Evolutionary conservation across 1,140 invertebrate genomes (phyloP).

Genomic region (Drosophila subobscura): DNA sequence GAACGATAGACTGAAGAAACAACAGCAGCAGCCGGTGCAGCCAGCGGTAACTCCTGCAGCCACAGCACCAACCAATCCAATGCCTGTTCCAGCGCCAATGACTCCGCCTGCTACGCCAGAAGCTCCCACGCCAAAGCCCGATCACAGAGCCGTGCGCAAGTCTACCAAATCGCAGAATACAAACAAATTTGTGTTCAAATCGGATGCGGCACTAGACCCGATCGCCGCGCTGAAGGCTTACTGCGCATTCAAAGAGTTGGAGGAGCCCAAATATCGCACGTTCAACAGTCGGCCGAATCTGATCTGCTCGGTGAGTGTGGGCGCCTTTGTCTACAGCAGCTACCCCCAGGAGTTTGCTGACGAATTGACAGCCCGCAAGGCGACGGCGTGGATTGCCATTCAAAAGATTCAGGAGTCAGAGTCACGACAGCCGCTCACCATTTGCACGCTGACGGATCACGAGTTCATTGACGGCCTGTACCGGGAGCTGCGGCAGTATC

Average conservation of each 20-base stretch:
- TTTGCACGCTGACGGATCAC: conserved; percentile 44
- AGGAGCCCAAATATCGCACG: conserved; percentile 50
- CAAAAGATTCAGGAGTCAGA: conserved; percentile 61
- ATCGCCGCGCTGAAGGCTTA: conserved; percentile 52
- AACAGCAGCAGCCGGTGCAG: neutral
- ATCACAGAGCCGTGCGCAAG: neutral
- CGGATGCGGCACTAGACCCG: conserved; percentile 42
- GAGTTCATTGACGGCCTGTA: conserved; percentile 69
- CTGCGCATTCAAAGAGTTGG: conserved; percentile 44
- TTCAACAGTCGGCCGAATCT: conserved; percentile 20
- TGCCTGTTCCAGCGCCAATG: conserved; percentile 1
- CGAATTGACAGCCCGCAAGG: conserved; percentile 42
- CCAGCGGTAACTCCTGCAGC: neutral
- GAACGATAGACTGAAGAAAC: conserved; percentile 58
- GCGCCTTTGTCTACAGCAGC: conserved; percentile 56
- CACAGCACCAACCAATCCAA: neutral
- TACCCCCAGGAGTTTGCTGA: conserved; percentile 68
- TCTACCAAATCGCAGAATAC: neutral
- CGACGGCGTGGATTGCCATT: conserved; percentile 61
- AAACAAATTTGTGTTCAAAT: conserved; percentile 8
- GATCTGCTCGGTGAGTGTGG: conserved; percentile 65
- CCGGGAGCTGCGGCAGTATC: conserved; percentile 59
- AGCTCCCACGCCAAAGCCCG: neutral
- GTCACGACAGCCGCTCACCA: conserved; percentile 35
- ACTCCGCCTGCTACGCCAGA: conserved; percentile 62